Evolutionary conservation across 2,113 vertebrate species (phyloP).

Genomic region (Eretmochelys imbricata): DNA sequence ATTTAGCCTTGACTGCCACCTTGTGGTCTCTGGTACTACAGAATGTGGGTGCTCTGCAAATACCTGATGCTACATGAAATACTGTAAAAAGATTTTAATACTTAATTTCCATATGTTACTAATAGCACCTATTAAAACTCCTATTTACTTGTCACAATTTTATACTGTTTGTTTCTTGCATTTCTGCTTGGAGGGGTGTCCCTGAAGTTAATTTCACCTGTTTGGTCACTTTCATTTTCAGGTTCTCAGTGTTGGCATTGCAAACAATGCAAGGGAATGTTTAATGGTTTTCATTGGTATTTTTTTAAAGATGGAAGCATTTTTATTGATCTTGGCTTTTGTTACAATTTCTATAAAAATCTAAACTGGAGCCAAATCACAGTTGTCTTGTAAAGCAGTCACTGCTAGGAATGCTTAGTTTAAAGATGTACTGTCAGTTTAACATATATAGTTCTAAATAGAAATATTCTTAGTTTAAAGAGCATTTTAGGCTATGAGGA

Average conservation of each 20-base stretch:
- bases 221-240: background rate
- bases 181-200: background rate
- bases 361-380: background rate
- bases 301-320: background rate
- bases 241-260: background rate
- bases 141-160: rapidly evolving
- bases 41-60: rapidly evolving
- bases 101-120: background rate
- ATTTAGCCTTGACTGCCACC: constrained; percentile 51
- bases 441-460: background rate
- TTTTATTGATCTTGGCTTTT: background rate
- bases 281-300: rapidly evolving
- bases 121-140: rapidly evolving
- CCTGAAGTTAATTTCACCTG: background rate
- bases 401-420: background rate
- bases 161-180: rapidly evolving
- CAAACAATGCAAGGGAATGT: background rate
- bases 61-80: rapidly evolving
- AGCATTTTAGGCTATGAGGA: no score
- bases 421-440: background rate
- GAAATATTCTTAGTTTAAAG: background rate
- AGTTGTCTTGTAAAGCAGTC: background rate
- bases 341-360: background rate
- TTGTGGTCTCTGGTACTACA: background rate
- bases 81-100: rapidly evolving